A percentile compares a stretch with the other conserved stretches of the same genome.
Evolutionary conservation across 2,797 vertebrate genomes (phyloP).

Genomic region (Tolypeutes matacus): DNA sequence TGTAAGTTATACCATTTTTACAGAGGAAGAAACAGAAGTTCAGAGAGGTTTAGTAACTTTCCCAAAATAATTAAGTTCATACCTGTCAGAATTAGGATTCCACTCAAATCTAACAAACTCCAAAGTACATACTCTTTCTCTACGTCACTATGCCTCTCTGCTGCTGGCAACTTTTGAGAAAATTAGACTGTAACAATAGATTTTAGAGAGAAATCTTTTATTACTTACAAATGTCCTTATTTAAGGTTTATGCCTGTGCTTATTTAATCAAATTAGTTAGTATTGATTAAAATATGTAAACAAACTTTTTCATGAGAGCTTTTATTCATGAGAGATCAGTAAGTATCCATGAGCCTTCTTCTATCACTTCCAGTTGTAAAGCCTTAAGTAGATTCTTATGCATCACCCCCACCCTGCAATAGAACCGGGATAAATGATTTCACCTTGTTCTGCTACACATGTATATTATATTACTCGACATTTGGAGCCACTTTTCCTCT

Average conservation of each 20-base stretch:
- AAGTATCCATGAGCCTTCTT: not conserved
- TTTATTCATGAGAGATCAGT: not conserved
- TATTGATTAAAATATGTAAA: not conserved
- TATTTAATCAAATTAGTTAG: not conserved
- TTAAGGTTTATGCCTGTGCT: not conserved
- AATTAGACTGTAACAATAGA: not conserved
- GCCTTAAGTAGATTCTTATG: not conserved
- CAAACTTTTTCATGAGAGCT: not conserved
- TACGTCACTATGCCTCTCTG: not conserved
- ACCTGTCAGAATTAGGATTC: not conserved
- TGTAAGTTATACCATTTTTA: not conserved
- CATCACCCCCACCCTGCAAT: not conserved
- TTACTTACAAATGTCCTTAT: not conserved
- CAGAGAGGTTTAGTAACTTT: not conserved
- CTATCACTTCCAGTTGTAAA: not conserved
- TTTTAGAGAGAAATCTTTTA: constrained; percentile 16
- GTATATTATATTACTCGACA: not conserved
- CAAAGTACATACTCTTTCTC: not conserved
- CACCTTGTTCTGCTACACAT: not conserved
- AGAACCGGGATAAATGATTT: not conserved
- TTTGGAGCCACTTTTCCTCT: not conserved
- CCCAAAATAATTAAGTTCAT: not conserved
- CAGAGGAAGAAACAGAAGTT: constrained; percentile 2
- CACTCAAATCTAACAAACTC: not conserved
- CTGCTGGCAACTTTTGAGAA: not conserved